phyloP scores from a whole-genome alignment of 1,140 invertebrate species.

The Anoplolepis gracilipes region DNA sequence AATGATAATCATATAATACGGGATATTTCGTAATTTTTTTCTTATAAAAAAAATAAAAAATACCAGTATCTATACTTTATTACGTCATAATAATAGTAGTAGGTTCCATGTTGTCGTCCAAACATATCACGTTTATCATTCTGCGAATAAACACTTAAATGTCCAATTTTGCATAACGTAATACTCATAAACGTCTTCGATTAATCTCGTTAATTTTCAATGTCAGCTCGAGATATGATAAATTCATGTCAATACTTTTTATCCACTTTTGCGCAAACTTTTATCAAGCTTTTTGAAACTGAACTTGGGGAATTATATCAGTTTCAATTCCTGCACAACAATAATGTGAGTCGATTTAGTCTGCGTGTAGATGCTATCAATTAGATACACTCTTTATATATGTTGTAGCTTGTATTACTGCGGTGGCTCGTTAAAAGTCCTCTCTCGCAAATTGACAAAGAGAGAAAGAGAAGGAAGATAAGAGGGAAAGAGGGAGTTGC shows the following conservation, averaged over 20 bases:
- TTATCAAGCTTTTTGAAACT: not conserved
- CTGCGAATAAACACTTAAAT: not conserved
- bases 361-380: slow-evolving; percentile 46
- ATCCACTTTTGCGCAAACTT: too few relatives aligned
- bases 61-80: slow-evolving; percentile 15
- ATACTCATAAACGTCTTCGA: not conserved
- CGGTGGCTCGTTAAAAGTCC: slow-evolving; percentile 70
- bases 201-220: slow-evolving; percentile 18
- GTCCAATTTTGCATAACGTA: not conserved
- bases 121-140: not conserved
- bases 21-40: slow-evolving; percentile 63
- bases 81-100: not conserved
- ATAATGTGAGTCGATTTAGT: not conserved
- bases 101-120: not conserved
- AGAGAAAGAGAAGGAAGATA: slow-evolving; percentile 35
- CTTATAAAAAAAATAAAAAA: slow-evolving; percentile 30
- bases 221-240: not conserved
- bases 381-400: slow-evolving; percentile 52
- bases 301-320: not conserved
- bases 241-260: not conserved
- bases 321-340: not conserved
- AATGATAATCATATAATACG: slow-evolving; percentile 70
- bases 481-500: slow-evolving; percentile 35
- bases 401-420: slow-evolving; percentile 23
- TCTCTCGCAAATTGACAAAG: slow-evolving; percentile 37